Conservation (phyloP, 2,797 vertebrate species). For the Champsocephalus esox region DNA sequence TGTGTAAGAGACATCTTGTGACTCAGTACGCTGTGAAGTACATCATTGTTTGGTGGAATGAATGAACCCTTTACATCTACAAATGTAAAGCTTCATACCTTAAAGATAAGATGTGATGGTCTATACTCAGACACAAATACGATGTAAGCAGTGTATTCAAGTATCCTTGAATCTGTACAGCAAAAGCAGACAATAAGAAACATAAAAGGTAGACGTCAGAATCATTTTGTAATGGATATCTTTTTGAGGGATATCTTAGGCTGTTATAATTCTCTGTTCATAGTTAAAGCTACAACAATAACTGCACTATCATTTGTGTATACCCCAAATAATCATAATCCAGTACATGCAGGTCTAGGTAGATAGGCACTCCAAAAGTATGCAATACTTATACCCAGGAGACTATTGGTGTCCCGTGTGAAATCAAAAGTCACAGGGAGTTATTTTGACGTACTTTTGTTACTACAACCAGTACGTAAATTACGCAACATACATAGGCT, state of each 20-base stretch:
- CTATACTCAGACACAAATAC: not conserved
- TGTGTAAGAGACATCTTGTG: not conserved
- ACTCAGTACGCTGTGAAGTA: not conserved
- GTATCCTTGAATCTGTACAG: not conserved
- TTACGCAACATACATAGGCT: no score
- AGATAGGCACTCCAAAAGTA: no score
- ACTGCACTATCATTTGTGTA: no score
- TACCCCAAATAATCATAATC: no score
- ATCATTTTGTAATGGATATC: not conserved
- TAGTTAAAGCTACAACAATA: no score
- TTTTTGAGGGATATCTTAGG: not conserved
- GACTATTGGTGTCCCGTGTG: no score
- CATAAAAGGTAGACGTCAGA: not conserved
- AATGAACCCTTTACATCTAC: not conserved
- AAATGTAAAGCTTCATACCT: not conserved
- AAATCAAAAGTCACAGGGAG: no score
- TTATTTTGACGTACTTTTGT: no score
- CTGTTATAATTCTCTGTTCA: no score
- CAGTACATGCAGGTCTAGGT: no score
- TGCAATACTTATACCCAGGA: no score
- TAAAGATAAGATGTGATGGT: rapidly evolving
- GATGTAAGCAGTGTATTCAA: not conserved
- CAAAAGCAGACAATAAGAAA: not conserved
- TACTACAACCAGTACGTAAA: no score
- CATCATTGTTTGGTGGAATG: not conserved